These are phyloP conservation scores for Malurus alboscapulatus DNA, from an alignment of 2,113 vertebrate species.

Conservation along the genomic window DNA sequence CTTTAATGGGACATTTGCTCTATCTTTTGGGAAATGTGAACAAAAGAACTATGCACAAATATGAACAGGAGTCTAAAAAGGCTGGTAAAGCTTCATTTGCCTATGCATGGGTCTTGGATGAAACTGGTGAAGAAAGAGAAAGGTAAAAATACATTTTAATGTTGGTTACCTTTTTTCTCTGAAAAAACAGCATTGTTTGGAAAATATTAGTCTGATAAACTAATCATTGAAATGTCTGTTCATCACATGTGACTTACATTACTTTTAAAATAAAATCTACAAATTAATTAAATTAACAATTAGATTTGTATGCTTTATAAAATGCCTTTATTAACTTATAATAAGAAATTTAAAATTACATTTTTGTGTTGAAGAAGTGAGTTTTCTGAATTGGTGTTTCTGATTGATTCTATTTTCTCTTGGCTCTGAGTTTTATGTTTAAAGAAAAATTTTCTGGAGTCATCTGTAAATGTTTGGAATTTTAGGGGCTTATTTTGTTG, in stretches of 20 bases:
- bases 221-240: neutral
- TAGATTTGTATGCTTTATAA: neutral
- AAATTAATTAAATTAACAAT: neutral
- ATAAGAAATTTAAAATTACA: neutral
- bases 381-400: neutral
- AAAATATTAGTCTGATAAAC: neutral
- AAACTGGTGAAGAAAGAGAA: constrained; percentile 97
- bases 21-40: constrained; percentile 96
- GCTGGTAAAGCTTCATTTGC: constrained; percentile 97
- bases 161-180: neutral
- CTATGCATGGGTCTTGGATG: constrained; percentile 98
- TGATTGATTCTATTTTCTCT: neutral
- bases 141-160: constrained; percentile 75
- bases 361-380: neutral
- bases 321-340: neutral
- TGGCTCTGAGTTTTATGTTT: neutral
- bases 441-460: neutral
- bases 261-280: neutral
- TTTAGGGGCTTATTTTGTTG: neutral
- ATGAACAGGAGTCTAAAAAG: constrained; percentile 96
- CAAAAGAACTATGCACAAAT: constrained; percentile 98
- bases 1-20: constrained; percentile 96
- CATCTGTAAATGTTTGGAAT: neutral
- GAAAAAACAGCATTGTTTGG: neutral
- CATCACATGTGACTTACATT: neutral